Evolutionary conservation across 2,113 vertebrate species (phyloP), one percentile per base, ranked within the genome.

Genomic region (Neotoma lepida): DNA sequence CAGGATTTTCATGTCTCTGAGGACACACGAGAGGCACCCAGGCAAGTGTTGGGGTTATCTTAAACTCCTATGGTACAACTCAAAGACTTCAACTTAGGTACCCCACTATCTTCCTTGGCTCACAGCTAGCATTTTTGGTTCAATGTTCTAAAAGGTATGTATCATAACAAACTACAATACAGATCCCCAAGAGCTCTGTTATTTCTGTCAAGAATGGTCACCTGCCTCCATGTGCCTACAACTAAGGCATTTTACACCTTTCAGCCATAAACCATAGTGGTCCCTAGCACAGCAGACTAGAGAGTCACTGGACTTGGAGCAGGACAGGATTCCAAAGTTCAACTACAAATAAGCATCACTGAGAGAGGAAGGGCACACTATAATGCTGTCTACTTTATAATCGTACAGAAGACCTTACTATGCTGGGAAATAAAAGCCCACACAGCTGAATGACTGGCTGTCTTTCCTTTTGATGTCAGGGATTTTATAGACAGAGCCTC

Each of bases 201-300:
- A 81, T 0, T 18, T 35, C 66, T 9, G 15, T 22, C 0, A 0
- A 46, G 35, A 9, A 30, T 5, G 35, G 56, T 17, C 46, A 30
- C 46, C 33, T 26, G 33, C 0, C 35, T 82, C 33, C 3, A 71
- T 14, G 7, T 85, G 41, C 41, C 30, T 30, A 58, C 58, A 39
- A 30, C 35, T 28, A 30, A 86, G 82, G 33, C 28, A 35, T 70
- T 92, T 90, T 66, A 68, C 26, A 26, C 41, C n/a, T 90, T 71
- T 56, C 3, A 13, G 58, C 35, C 39, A n/a, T 87, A 56, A 96
- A 39, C 61, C 17, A n/a, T 3, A 46, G 71, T 3, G 5, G 10
- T 44, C 46, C 56, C 64, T 4, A 33, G 88, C 44, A 88, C 76
- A 78, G 14, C 22, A 80, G 86, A 39, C 28, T 88, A 49, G 30